These are phyloP conservation scores for Pogoniulus pusillus DNA, from an alignment of 2,797 vertebrate species.

Conservation along the genomic window DNA sequence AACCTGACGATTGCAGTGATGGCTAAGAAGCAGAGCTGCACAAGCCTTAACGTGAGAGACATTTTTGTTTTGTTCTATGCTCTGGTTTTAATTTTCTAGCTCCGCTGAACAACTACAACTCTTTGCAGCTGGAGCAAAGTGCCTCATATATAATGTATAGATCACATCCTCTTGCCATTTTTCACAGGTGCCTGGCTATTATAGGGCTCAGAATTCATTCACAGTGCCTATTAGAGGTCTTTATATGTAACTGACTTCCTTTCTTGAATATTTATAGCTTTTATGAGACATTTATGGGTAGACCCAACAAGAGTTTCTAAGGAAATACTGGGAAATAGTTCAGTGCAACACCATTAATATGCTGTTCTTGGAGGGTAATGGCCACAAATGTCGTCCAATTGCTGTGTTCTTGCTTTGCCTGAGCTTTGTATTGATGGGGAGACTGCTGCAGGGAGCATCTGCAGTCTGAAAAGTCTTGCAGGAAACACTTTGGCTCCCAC, in stretches of 20 bases:
- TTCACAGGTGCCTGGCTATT: constrained; percentile 70
- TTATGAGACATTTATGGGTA: constrained; percentile 70
- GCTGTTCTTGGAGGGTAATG: constrained; percentile 60
- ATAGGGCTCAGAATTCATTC: constrained; percentile 61
- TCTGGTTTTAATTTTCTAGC: constrained; percentile 50
- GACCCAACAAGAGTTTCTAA: constrained; percentile 66
- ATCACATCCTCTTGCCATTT: constrained; percentile 68
- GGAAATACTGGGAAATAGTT: constrained; percentile 70
- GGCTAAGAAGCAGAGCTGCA: background rate
- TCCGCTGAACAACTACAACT: constrained; percentile 34
- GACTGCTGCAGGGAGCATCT: background rate
- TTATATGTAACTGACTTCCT: constrained; percentile 69
- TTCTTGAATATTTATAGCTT: constrained; percentile 74
- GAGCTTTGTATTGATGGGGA: constrained; percentile 32
- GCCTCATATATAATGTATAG: constrained; percentile 69
- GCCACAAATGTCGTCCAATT: constrained; percentile 64
- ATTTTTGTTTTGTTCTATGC: constrained; percentile 30
- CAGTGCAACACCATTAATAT: constrained; percentile 66
- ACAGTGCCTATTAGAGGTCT: constrained; percentile 69
- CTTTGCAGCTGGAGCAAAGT: constrained; percentile 57
- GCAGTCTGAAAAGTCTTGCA: constrained; percentile 1
- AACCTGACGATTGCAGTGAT: constrained; percentile 48
- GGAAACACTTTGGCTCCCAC: constrained; percentile 43
- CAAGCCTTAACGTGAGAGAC: constrained; percentile 4
- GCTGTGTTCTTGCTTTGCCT: constrained; percentile 7